A percentile compares a stretch with the other conserved stretches of the same genome.
These are phyloP conservation scores for Styela plicata DNA, from an alignment of 23 tunicate species.

Conservation along the genomic window DNA sequence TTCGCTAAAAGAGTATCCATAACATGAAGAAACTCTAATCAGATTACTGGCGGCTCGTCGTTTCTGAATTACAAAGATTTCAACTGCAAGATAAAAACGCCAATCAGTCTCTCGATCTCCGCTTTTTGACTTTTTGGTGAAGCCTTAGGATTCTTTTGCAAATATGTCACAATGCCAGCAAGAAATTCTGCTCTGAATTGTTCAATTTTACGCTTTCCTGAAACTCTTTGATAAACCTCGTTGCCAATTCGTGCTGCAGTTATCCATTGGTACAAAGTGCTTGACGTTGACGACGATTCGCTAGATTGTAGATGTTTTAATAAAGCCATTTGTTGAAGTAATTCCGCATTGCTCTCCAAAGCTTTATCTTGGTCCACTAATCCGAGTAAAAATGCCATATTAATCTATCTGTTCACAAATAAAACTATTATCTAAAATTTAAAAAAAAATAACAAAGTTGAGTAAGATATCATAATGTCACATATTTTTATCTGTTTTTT, in stretches of 20 bases:
- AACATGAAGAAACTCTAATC: too few relatives aligned
- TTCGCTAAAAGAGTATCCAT: too few relatives aligned
- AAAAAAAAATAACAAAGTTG: too few relatives aligned
- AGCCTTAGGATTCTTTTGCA: conserved; percentile 67
- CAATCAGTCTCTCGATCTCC: conserved; percentile 71
- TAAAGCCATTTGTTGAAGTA: conserved; percentile 45
- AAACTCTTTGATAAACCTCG: conserved; percentile 73
- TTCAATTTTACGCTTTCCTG: conserved; percentile 60
- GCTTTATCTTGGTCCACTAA: conserved; percentile 31
- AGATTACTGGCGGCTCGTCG: too few relatives aligned
- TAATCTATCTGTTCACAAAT: too few relatives aligned
- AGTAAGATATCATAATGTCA: too few relatives aligned
- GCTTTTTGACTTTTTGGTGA: conserved; percentile 45
- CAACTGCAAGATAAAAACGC: conserved; percentile 45
- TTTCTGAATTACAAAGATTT: background rate
- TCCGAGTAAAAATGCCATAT: conserved; percentile 30
- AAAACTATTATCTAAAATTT: too few relatives aligned
- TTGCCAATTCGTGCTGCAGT: conserved; percentile 69
- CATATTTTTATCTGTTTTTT: too few relatives aligned
- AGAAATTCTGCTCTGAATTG: conserved; percentile 55
- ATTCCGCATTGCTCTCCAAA: conserved; percentile 63
- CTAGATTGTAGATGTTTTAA: background rate
- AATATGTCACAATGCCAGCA: conserved; percentile 39
- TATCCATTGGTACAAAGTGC: conserved; percentile 48
- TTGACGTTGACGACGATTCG: conserved; percentile 11